These are phyloP conservation scores for Nycteola revayana DNA, from an alignment of 2,888 invertebrate genomes.

Conservation along the genomic window DNA sequence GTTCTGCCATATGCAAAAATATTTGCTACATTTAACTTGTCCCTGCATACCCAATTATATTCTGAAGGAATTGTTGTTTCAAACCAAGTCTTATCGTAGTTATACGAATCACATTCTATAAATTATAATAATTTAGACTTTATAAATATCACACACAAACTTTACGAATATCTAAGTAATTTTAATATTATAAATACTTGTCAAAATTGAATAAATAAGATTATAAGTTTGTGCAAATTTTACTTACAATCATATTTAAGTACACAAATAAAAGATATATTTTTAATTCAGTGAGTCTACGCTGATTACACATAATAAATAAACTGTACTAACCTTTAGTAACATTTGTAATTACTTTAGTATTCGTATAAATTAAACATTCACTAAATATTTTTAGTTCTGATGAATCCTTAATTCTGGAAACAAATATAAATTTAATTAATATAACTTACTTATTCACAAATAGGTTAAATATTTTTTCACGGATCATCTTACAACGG, in stretches of 20 bases:
- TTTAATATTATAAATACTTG: too few relatives aligned
- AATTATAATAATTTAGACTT: too few relatives aligned
- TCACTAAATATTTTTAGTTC: slow-evolving; percentile 36
- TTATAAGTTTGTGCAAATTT: too few relatives aligned
- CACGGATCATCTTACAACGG: slow-evolving; percentile 48
- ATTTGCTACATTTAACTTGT: slow-evolving; percentile 52
- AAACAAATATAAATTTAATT: slow-evolving; percentile 1
- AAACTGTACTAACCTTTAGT: slow-evolving; percentile 24
- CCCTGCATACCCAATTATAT: slow-evolving; percentile 59
- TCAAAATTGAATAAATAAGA: too few relatives aligned
- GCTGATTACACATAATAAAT: too few relatives aligned
- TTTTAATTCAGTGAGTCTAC: too few relatives aligned
- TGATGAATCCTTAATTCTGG: slow-evolving; percentile 15
- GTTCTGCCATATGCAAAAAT: slow-evolving; percentile 49
- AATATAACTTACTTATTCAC: too few relatives aligned
- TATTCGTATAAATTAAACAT: slow-evolving; percentile 39
- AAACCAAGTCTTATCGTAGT: slow-evolving; percentile 57
- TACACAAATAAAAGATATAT: too few relatives aligned
- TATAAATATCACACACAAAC: too few relatives aligned
- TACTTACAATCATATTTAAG: too few relatives aligned
- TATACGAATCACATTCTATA: slow-evolving; percentile 46
- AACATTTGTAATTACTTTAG: slow-evolving; percentile 9
- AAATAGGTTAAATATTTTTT: too few relatives aligned
- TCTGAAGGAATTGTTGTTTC: slow-evolving; percentile 49
- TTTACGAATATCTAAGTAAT: too few relatives aligned